Percentiles rank a stretch among this genome's conserved stretches.
These are phyloP conservation scores for Danio kyathit DNA, from an alignment of 2,797 vertebrate genomes.

Conservation along the genomic window DNA sequence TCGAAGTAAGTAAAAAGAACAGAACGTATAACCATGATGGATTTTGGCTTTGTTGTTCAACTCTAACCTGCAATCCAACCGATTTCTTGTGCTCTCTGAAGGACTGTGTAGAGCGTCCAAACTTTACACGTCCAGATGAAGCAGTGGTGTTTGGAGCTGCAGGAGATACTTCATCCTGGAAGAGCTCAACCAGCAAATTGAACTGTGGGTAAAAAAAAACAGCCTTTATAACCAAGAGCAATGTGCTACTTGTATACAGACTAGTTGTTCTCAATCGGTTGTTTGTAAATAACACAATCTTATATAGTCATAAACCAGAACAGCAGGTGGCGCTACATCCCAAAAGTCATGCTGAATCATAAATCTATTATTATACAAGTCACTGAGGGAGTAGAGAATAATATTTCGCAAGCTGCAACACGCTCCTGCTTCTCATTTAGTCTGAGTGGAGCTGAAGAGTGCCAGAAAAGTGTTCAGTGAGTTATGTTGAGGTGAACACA, in stretches of 20 bases:
- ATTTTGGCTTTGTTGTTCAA: neutral
- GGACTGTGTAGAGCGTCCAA: constrained; percentile 73
- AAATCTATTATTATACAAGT: neutral
- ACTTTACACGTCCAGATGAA: constrained; percentile 72
- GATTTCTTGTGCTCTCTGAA: constrained; percentile 92
- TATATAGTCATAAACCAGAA: constrained; percentile 6
- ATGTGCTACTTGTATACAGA: neutral
- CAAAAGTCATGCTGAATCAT: neutral
- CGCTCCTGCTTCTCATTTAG: neutral
- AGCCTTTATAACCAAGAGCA: neutral
- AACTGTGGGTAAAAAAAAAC: constrained; percentile 77
- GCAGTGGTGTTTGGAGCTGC: constrained; percentile 73
- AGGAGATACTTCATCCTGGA: constrained; percentile 86
- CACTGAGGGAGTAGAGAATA: constrained; percentile 4
- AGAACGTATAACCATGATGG: neutral
- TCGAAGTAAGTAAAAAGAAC: too few species aligned
- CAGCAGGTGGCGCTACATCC: constrained; percentile 74
- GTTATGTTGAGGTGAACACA: constrained; percentile 68
- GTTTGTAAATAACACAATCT: neutral
- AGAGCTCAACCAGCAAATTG: constrained; percentile 89
- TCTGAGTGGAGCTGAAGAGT: neutral
- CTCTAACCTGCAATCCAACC: constrained; percentile 92
- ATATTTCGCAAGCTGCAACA: constrained; percentile 39
- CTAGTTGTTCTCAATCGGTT: neutral
- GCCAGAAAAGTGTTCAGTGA: neutral